A percentile compares a stretch with the other conserved stretches of the same genome.
phyloP scores from a whole-genome alignment of 2,113 vertebrate genomes.

The Saguinus imperator region DNA sequence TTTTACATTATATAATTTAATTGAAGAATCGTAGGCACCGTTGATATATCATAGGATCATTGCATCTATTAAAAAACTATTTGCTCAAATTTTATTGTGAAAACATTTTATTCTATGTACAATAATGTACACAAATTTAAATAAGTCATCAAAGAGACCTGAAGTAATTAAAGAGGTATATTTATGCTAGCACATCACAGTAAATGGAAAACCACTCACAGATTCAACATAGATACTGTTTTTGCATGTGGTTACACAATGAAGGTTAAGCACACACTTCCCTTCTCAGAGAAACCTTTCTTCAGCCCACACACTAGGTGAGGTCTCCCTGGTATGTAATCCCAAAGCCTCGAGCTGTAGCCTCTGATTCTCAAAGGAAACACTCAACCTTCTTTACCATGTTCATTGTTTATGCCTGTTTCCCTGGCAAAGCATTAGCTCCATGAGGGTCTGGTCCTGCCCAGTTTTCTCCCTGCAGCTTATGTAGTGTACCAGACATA shows the following conservation, averaged over 20 bases:
- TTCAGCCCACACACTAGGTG: not conserved
- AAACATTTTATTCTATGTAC: slow-evolving; percentile 95
- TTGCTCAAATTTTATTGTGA: slow-evolving; percentile 86
- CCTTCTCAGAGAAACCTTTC: not conserved
- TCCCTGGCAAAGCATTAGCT: not conserved
- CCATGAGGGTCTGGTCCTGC: not conserved
- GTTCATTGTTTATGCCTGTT: not conserved
- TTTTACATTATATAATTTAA: slow-evolving; percentile 45
- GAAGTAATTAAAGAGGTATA: slow-evolving; percentile 93
- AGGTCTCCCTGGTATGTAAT: not conserved
- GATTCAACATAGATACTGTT: slow-evolving; percentile 85
- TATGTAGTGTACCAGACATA: not conserved
- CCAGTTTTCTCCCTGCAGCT: not conserved
- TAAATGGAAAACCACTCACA: slow-evolving; percentile 87
- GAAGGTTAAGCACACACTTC: slow-evolving; percentile 69
- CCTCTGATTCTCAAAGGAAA: not conserved
- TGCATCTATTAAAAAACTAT: slow-evolving; percentile 85
- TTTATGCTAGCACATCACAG: slow-evolving; percentile 93
- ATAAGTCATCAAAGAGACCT: slow-evolving; percentile 96
- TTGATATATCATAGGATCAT: slow-evolving; percentile 65
- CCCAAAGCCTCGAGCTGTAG: not conserved
- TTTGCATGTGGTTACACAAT: slow-evolving; percentile 88
- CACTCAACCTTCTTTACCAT: not conserved
- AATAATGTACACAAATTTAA: slow-evolving; percentile 97
- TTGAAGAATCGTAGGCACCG: slow-evolving; percentile 81